phyloP scores from a whole-genome alignment of 2,888 invertebrate species.

The Cepaea hortensis region DNA sequence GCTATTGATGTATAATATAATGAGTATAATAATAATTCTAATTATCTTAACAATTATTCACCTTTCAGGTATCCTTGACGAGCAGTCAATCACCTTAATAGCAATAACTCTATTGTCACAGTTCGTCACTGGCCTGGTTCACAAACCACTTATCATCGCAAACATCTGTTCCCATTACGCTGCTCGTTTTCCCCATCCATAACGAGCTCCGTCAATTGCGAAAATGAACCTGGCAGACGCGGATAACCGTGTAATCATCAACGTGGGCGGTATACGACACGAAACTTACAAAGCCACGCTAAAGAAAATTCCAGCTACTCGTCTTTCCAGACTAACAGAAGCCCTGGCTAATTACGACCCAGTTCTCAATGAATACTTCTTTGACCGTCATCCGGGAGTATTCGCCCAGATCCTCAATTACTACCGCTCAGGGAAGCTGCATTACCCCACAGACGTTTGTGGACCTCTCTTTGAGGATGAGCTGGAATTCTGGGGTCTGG shows the following conservation, averaged over 20 bases:
- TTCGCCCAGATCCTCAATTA: conserved; percentile 97
- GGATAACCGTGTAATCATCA: conserved; percentile 97
- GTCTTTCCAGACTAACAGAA: conserved; percentile 94
- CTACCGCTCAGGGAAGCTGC: conserved; percentile 97
- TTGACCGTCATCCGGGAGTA: conserved; percentile 94
- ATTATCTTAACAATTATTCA: neutral
- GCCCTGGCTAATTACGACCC: conserved; percentile 99
- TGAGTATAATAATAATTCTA: no score
- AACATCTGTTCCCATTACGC: neutral
- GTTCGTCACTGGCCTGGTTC: neutral
- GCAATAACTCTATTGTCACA: neutral
- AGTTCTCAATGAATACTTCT: conserved; percentile 99
- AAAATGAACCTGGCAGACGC: conserved; percentile 74
- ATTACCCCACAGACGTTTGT: conserved; percentile 99
- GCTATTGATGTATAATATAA: no score
- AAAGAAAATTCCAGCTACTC: conserved; percentile 97
- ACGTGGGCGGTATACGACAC: conserved; percentile 97
- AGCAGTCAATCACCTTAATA: neutral
- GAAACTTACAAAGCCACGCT: conserved; percentile 85
- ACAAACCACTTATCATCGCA: neutral
- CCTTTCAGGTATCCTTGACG: neutral
- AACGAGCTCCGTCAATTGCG: conserved; percentile 18
- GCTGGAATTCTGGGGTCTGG: conserved; percentile 98
- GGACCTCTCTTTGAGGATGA: conserved; percentile 99
- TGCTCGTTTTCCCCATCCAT: neutral